phyloP scores from a whole-genome alignment of 1,140 invertebrate species.

The Drosophila elegans region DNA sequence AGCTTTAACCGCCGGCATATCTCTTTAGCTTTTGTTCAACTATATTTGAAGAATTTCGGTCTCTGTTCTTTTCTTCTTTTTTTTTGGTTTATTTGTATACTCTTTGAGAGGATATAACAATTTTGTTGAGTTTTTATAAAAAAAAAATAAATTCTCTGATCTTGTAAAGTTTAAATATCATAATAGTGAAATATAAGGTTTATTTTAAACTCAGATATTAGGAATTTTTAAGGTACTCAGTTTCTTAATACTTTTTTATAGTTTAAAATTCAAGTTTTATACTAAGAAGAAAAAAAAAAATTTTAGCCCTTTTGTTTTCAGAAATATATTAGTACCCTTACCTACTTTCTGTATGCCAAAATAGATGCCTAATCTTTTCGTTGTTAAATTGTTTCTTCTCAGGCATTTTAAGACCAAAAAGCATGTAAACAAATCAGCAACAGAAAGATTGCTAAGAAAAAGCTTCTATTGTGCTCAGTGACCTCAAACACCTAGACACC shows the following conservation, averaged over 20 bases:
- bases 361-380: background rate
- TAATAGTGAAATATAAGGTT: too few relatives aligned
- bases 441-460: slow-evolving; percentile 24
- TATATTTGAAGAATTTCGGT: slow-evolving; percentile 25
- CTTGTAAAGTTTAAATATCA: too few relatives aligned
- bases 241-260: too few relatives aligned
- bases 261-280: too few relatives aligned
- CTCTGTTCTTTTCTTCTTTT: slow-evolving; percentile 1
- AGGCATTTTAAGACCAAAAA: slow-evolving; percentile 29
- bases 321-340: too few relatives aligned
- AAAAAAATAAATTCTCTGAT: too few relatives aligned
- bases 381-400: slow-evolving; percentile 11
- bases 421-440: slow-evolving; percentile 42
- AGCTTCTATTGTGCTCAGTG: slow-evolving; percentile 37
- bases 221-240: background rate
- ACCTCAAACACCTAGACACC: slow-evolving; percentile 46
- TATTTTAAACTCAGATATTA: too few relatives aligned
- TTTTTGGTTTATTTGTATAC: slow-evolving; percentile 9
- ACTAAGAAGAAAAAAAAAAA: background rate
- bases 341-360: background rate
- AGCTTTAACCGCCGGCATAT: slow-evolving; percentile 23
- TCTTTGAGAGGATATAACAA: background rate
- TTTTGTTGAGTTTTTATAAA: background rate
- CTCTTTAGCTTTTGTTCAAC: slow-evolving; percentile 17
- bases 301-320: too few relatives aligned